Conservation (phyloP, 2,797 vertebrate species). For the Halcyon badia region DNA sequence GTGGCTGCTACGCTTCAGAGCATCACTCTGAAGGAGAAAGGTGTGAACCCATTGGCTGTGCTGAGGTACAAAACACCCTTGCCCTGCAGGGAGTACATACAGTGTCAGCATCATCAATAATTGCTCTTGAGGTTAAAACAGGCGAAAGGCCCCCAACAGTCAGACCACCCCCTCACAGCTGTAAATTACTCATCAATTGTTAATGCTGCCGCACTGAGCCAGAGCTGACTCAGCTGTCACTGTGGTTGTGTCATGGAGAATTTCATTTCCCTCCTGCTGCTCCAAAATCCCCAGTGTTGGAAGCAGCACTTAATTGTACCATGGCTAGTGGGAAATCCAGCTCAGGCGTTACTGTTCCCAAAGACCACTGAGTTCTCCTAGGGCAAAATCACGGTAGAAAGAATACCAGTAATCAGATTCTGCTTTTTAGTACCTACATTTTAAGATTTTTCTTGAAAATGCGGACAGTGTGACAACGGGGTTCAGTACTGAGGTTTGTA, state of each 20-base stretch:
- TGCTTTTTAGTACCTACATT: background rate
- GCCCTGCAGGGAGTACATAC: background rate
- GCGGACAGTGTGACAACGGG: background rate
- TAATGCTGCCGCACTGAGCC: constrained; percentile 64
- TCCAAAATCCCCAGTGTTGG: constrained; percentile 24
- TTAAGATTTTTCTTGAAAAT: background rate
- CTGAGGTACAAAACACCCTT: background rate
- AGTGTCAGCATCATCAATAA: constrained; percentile 52
- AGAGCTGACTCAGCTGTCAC: constrained; percentile 79
- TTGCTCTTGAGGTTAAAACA: constrained; percentile 62
- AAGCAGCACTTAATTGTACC: background rate
- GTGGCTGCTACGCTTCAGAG: background rate
- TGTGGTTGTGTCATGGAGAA: constrained; percentile 44
- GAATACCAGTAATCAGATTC: background rate
- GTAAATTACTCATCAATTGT: constrained; percentile 81
- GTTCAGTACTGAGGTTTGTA: background rate
- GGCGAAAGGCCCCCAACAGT: constrained; percentile 50
- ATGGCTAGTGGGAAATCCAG: constrained; percentile 31
- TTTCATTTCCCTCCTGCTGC: constrained; percentile 65
- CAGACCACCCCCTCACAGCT: constrained; percentile 78
- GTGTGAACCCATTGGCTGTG: background rate
- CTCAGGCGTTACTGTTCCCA: background rate
- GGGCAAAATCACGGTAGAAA: background rate
- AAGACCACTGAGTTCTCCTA: background rate
- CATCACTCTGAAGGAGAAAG: background rate